Evolutionary conservation across 2,113 vertebrate genomes (phyloP).

Genomic region (Hippocampus mohnikei): DNA sequence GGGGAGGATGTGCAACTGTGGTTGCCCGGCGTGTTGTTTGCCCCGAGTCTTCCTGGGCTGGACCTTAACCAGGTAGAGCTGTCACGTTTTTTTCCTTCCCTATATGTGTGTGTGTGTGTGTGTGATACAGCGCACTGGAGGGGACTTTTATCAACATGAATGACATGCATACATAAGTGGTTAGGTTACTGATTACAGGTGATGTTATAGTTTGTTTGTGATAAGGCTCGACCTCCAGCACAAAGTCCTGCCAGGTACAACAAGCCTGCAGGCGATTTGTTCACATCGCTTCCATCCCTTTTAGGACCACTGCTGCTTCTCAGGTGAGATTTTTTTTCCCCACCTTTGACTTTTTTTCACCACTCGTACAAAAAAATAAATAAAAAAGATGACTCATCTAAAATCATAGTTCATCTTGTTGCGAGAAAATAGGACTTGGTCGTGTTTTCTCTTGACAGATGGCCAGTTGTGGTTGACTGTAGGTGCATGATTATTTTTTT

Average conservation of each 20-base stretch:
- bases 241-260: conserved; percentile 63
- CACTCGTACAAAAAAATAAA: neutral
- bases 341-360: neutral
- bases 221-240: conserved; percentile 53
- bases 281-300: conserved; percentile 17
- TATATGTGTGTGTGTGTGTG: neutral
- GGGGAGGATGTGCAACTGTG: conserved; percentile 37
- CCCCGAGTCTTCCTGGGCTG: conserved; percentile 23
- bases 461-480: neutral
- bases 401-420: neutral
- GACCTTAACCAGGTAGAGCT: conserved; percentile 16
- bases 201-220: conserved; percentile 50
- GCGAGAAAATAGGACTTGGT: neutral
- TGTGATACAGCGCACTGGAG: neutral
- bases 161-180: conserved; percentile 37
- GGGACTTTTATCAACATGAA: conserved; percentile 54
- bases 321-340: conserved; percentile 39
- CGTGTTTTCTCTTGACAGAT: neutral
- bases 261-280: neutral
- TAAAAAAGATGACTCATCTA: neutral
- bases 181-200: conserved; percentile 68
- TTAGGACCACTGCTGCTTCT: conserved; percentile 20
- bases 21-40: neutral
- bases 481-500: neutral
- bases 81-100: conserved; percentile 18